A percentile compares a stretch with the other conserved stretches of the same genome.
These are phyloP conservation scores for Sisor rabdophorus DNA, from an alignment of 2,113 vertebrate species.

Conservation along the genomic window DNA sequence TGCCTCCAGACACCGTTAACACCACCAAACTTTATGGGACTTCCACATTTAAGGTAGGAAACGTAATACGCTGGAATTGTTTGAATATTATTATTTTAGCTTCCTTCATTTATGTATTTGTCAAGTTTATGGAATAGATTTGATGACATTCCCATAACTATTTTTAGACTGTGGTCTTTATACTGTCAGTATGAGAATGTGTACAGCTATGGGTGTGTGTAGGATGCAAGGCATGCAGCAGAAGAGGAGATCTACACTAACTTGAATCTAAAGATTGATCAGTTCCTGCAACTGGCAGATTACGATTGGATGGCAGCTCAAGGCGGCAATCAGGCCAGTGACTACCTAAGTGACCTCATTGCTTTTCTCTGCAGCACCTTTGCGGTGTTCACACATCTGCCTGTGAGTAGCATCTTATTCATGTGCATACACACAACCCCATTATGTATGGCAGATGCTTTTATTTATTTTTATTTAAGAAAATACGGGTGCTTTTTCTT, in stretches of 20 bases:
- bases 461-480: background rate
- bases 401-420: constrained; percentile 73
- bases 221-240: constrained; percentile 92
- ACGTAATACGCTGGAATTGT: background rate
- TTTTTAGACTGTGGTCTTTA: background rate
- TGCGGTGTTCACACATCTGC: constrained; percentile 92
- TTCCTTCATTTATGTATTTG: background rate
- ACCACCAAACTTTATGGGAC: constrained; percentile 93
- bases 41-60: constrained; percentile 88
- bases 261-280: constrained; percentile 95
- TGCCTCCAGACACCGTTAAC: constrained; percentile 86
- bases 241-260: constrained; percentile 99
- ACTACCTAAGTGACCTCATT: constrained; percentile 90
- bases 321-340: constrained; percentile 74
- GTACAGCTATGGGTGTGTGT: constrained; percentile 1
- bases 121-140: background rate
- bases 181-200: background rate
- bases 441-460: background rate
- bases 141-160: background rate
- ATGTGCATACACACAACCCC: constrained; percentile 6
- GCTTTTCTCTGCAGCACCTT: constrained; percentile 94
- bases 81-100: background rate
- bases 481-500: too few species aligned
- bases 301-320: constrained; percentile 87
- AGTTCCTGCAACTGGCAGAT: constrained; percentile 94